A percentile compares a stretch with the other conserved stretches of the same genome.
Conservation (phyloP, 2,797 vertebrate species). For the Sorex maritimensis region DNA sequence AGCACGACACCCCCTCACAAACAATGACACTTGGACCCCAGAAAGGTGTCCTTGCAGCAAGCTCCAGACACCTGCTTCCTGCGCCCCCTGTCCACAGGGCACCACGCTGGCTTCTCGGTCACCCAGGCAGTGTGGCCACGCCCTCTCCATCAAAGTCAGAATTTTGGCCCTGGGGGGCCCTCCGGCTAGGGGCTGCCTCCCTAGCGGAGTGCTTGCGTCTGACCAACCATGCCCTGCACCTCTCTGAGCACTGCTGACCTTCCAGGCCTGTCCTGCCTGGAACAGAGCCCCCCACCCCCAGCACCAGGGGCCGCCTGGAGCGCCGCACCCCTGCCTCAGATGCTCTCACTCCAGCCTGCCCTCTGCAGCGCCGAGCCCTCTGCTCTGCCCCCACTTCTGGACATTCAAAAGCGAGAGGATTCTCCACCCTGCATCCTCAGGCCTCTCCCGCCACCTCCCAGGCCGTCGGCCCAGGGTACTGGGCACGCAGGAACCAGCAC, state of each 20-base stretch:
- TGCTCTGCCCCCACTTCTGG: too few species aligned
- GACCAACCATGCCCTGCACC: not conserved
- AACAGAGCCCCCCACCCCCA: too few species aligned
- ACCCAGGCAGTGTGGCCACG: not conserved
- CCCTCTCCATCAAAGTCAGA: not conserved
- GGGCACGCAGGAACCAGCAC: too few species aligned
- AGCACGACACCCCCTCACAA: not conserved
- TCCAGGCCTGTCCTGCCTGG: too few species aligned
- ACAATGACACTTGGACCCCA: constrained; percentile 7
- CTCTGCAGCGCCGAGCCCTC: too few species aligned
- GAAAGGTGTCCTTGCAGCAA: not conserved
- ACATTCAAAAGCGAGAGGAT: not conserved
- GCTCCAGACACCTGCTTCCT: not conserved
- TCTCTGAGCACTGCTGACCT: too few species aligned
- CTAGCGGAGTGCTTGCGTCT: not conserved
- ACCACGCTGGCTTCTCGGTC: not conserved
- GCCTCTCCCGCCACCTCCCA: too few species aligned
- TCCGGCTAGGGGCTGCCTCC: not conserved
- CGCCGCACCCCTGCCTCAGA: too few species aligned
- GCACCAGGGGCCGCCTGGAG: too few species aligned
- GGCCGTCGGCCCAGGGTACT: too few species aligned
- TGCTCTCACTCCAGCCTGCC: too few species aligned
- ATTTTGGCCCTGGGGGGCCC: not conserved
- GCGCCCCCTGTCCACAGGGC: not conserved
- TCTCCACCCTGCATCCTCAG: not conserved